These are phyloP conservation scores for Tinamus guttatus DNA, from an alignment of 2,113 vertebrate species.

Conservation along the genomic window DNA sequence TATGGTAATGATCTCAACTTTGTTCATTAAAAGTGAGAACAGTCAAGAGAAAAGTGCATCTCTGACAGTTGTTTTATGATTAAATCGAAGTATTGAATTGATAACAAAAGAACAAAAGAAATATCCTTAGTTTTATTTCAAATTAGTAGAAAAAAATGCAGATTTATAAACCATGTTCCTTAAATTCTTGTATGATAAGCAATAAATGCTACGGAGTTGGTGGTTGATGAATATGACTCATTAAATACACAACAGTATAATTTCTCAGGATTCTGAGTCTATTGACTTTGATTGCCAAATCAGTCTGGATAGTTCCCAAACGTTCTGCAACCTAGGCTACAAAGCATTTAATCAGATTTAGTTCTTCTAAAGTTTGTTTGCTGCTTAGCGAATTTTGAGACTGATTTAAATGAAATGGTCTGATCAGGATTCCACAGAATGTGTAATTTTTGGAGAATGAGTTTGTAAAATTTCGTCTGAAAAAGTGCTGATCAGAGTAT, in stretches of 20 bases:
- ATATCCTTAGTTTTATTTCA: not conserved
- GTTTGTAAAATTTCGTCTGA: not conserved
- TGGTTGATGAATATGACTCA: not conserved
- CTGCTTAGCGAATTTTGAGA: not conserved
- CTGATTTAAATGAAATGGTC: not conserved
- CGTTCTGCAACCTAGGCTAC: not conserved
- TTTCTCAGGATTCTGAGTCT: not conserved
- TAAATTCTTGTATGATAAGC: not conserved
- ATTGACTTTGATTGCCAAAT: not conserved
- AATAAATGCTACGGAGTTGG: not conserved
- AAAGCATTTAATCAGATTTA: not conserved
- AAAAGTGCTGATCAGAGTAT: not conserved
- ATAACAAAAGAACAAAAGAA: not conserved
- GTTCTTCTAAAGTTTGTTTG: not conserved
- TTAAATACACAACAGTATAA: not conserved
- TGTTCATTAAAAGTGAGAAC: not conserved
- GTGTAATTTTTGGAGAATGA: not conserved
- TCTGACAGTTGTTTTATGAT: not conserved
- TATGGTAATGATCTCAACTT: conserved; percentile 66
- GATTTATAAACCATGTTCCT: not conserved
- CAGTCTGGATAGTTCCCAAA: not conserved
- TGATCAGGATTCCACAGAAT: not conserved
- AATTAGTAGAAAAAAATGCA: not conserved
- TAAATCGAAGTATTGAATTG: not conserved
- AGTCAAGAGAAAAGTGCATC: not conserved